Evolutionary conservation across 53 echinoderm and acorn worm genomes (phyloP), one percentile per base, ranked within the genome.

Genomic region (Mesocentrotus franciscanus): DNA sequence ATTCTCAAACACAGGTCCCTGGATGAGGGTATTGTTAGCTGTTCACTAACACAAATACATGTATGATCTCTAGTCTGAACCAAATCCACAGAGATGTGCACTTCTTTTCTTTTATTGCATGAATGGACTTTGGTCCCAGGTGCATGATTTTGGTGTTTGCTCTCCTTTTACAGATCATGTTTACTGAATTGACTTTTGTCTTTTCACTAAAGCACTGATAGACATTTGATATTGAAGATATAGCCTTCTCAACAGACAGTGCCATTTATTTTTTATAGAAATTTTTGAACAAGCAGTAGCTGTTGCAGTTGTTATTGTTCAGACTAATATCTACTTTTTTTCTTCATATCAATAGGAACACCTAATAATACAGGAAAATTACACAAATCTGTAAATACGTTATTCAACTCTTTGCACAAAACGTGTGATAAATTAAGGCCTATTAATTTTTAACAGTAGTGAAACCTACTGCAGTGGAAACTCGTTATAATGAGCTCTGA

Each of bases 81-180:
- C 56, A 64, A 64, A 91, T 91, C 34, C 66, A 61, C 91, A 91
- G 0, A 87, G 26, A 87, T 27, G 58, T 22, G 13, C 84, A 49
- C 49, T 42, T 84, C 49, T 84, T 36, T 42, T 84, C 49, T 84
- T 36, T 33, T 84, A 22, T 90, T 32, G 32, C 26, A 90, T 90
- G n/a, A 90, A 33, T 66, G 91, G 91, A 91, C 91, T 91, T 91
- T 91, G 66, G 91, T 91, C 91, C 91, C 91, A 91, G 91, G 91
- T 91, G 91, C 91, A 91, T 61, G 36, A 34, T 64, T 64, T 91
- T 15, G 27, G 27, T 91, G 91, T 91, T 91, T 91, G 91, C 39
- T 91, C 66, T 35, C 35, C 29, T 87, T 64, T 34, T 18, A 66
- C 9, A 91, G 64, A 91, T 91, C 91, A 91, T 91, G 91, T 91